Percentiles rank a stretch among this genome's conserved stretches.
These are phyloP conservation scores for Caloenas nicobarica DNA, from an alignment of 2,113 vertebrate genomes.

Conservation along the genomic window DNA sequence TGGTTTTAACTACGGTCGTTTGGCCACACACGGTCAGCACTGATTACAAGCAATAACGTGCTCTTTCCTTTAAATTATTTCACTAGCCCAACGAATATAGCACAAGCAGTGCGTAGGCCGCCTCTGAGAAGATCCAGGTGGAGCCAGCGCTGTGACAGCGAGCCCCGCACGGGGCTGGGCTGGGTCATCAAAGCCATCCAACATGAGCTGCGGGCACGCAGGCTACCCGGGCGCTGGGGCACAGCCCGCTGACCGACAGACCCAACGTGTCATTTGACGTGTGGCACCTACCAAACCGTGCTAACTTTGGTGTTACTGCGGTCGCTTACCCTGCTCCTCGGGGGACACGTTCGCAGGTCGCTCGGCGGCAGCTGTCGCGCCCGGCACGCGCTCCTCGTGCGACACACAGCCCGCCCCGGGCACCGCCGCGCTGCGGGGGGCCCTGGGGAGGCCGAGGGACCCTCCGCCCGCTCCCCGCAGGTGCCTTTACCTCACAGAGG, in stretches of 20 bases:
- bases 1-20: no score
- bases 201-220: not conserved
- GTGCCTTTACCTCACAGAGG: not conserved
- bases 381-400: not conserved
- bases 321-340: not conserved
- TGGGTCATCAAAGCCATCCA: fast-evolving
- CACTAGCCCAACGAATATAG: not conserved
- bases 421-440: not conserved
- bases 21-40: not conserved
- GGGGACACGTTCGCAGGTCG: not conserved
- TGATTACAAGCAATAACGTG: not conserved
- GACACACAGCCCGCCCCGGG: not conserved
- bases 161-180: fast-evolving
- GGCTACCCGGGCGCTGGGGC: not conserved
- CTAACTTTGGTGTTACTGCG: not conserved
- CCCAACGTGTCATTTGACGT: fast-evolving
- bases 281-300: not conserved
- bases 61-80: not conserved
- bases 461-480: not conserved
- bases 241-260: not conserved
- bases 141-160: fast-evolving
- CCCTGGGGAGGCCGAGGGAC: not conserved
- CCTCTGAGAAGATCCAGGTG: not conserved
- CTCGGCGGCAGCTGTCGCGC: not conserved
- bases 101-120: fast-evolving